Evolutionary conservation across 2,888 invertebrate species (phyloP), one percentile per base, ranked within the genome.

Genomic region (Phortica okadai): DNA sequence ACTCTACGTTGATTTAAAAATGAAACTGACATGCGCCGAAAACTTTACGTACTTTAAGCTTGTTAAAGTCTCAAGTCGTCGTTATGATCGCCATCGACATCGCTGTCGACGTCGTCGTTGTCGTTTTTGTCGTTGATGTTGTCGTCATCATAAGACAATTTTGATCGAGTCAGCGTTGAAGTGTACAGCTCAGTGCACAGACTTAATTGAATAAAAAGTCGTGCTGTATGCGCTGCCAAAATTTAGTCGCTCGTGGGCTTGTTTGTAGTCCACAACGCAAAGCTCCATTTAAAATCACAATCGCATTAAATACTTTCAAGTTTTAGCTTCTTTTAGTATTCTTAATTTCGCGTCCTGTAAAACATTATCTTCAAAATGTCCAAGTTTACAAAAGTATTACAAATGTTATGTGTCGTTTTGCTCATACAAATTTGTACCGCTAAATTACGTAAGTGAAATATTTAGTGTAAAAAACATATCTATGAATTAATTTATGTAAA

Each of bases 131-230:
- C 50, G 50, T 11, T 1, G 50, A 11, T 11, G 67, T 41, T 4
- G 66, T 66, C 66, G 10, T 10, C 42, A 16, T 25, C 16, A 44
- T 8, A n/a, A 14, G n/a, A 42, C 16, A 42, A 16, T 70, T 21
- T 14, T 10, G 50, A 11, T 45, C 54, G 54, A 50, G 50, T 50
- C 50, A 14, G 10, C 14, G 50, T 50, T 50, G 33, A 33, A 50
- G 50, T 11, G 50, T 11, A n/a, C n/a, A 50, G 50, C 50, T 50
- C 50, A 50, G 50, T 11, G 8, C 14, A 8, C 10, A 50, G 42
- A 14, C n/a, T 87, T 88, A 87, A 88, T 87, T 88, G 76, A 87
- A 88, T 87, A 82, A 87, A 87, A 87, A 88, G 74, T 76, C 73
- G 76, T 76, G 76, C 76, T 74, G 58, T 56, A 74, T 69, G 76